Conservation (phyloP, 2,888 invertebrate genomes). For the Holacanthella duospinosa region DNA sequence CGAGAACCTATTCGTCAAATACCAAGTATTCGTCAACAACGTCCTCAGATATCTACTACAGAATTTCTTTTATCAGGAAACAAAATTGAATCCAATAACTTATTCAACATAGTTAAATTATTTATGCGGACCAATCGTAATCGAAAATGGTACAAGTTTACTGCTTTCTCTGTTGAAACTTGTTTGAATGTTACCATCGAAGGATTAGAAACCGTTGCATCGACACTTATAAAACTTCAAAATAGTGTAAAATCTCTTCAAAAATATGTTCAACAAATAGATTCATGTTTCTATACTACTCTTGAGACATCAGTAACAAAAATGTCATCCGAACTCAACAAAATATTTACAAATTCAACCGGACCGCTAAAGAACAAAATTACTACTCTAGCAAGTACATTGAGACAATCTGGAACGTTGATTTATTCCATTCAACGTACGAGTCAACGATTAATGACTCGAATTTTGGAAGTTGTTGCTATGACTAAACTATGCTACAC, state of each 20-base stretch:
- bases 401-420: not conserved
- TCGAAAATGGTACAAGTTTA: not conserved
- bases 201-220: not conserved
- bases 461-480: not conserved
- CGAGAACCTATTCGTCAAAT: not conserved
- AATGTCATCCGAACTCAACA: not conserved
- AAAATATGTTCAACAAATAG: not conserved
- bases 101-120: not conserved
- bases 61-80: not conserved
- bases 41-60: not conserved
- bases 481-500: not conserved
- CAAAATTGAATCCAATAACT: not conserved
- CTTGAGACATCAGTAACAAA: not conserved
- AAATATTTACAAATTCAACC: not conserved
- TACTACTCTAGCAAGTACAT: not conserved
- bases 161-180: no score
- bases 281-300: not conserved
- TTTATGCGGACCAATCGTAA: slow-evolving; percentile 2
- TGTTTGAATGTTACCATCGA: not conserved
- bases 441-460: not conserved
- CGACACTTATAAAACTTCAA: not conserved
- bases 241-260: not conserved
- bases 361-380: not conserved
- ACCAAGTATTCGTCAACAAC: not conserved
- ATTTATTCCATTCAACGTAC: not conserved